Conservation (phyloP, 2,888 invertebrate species). For the Kryphioiulus occultus region DNA sequence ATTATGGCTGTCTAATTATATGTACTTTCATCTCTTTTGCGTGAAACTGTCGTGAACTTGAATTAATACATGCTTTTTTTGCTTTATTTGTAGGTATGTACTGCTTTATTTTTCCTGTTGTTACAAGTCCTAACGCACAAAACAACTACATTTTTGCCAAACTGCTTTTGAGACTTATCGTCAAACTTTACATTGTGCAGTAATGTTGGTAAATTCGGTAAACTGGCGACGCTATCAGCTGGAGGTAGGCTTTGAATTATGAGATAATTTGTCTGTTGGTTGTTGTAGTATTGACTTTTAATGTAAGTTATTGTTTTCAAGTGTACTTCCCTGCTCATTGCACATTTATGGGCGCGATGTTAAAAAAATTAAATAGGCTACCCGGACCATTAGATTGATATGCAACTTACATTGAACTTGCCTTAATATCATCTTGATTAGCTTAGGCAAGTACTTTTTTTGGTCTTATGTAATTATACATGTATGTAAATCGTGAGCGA, state of each 20-base stretch:
- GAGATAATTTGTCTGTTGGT: not conserved
- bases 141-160: not conserved
- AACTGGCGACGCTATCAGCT: constrained; percentile 28
- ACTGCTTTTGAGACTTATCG: constrained; percentile 10
- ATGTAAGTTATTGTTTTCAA: not conserved
- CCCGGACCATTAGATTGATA: no score
- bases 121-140: not conserved
- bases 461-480: no score
- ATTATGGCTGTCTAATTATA: not conserved
- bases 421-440: not conserved
- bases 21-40: not conserved
- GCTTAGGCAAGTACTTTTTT: not conserved
- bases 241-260: constrained; percentile 39
- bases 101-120: constrained; percentile 29
- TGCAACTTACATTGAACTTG: no score
- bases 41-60: not conserved
- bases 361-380: not conserved
- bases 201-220: constrained; percentile 38
- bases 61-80: not conserved
- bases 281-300: not conserved
- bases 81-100: constrained; percentile 1
- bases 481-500: no score
- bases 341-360: not conserved
- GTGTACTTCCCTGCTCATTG: not conserved
- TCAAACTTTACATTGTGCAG: constrained; percentile 17